Conservation (phyloP, 2,797 vertebrate species). For the Epinephelus coioides region DNA sequence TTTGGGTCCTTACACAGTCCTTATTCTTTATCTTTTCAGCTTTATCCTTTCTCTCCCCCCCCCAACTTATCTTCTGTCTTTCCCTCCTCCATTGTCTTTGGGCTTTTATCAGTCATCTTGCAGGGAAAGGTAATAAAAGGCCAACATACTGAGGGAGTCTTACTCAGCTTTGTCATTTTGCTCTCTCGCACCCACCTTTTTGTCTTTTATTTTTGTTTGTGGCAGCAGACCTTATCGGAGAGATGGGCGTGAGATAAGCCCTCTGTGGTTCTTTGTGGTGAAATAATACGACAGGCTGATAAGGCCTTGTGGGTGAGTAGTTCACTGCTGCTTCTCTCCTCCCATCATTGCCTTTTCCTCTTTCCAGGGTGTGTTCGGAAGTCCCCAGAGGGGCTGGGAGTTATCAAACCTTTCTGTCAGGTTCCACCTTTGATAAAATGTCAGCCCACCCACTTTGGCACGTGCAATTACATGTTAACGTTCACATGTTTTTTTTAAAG, state of each 20-base stretch:
- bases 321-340: slow-evolving; percentile 58
- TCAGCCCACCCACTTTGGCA: slow-evolving; percentile 29
- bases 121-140: slow-evolving; percentile 83
- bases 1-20: slow-evolving; percentile 61
- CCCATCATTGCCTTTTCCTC: slow-evolving; percentile 30
- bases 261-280: slow-evolving; percentile 70
- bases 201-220: slow-evolving; percentile 80
- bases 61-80: slow-evolving; percentile 66
- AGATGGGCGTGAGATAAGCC: slow-evolving; percentile 76
- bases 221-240: slow-evolving; percentile 74
- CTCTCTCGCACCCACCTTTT: slow-evolving; percentile 67
- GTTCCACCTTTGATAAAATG: slow-evolving; percentile 54
- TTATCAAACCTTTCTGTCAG: slow-evolving; percentile 57
- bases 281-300: slow-evolving; percentile 78
- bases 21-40: slow-evolving; percentile 66
- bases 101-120: slow-evolving; percentile 84
- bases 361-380: slow-evolving; percentile 48
- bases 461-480: slow-evolving; percentile 7
- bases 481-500: neutral
- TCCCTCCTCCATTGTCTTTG: slow-evolving; percentile 79
- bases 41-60: slow-evolving; percentile 59
- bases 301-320: slow-evolving; percentile 72
- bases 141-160: slow-evolving; percentile 60
- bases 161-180: slow-evolving; percentile 73
- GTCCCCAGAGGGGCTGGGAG: slow-evolving; percentile 49